phyloP scores from a whole-genome alignment of 2,113 vertebrate species.

The Crotalus helleri region DNA sequence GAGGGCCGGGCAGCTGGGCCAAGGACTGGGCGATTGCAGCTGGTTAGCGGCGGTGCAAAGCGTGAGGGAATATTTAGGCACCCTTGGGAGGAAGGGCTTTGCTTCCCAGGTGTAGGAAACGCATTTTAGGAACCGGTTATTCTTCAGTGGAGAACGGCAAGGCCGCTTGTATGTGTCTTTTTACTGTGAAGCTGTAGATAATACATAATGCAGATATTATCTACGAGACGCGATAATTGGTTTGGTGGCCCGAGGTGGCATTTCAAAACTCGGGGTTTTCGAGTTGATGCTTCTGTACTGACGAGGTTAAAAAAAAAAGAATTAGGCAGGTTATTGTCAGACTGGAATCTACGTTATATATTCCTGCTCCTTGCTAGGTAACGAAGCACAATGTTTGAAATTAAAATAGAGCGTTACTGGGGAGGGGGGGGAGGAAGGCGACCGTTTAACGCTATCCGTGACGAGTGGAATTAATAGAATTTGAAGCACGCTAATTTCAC shows the following conservation, averaged over 20 bases:
- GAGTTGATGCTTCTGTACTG: not conserved
- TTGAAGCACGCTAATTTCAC: not conserved
- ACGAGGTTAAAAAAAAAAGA: not conserved
- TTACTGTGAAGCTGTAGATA: not conserved
- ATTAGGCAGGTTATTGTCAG: too few relatives aligned
- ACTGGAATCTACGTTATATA: not conserved
- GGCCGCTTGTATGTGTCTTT: not conserved
- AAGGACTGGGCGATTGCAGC: not conserved
- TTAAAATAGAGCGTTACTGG: not conserved
- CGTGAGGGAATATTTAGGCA: not conserved
- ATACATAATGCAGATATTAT: not conserved
- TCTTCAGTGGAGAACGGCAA: not conserved
- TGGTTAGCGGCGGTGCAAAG: not conserved
- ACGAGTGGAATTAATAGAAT: not conserved
- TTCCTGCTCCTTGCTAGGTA: not conserved
- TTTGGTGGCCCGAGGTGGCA: not conserved
- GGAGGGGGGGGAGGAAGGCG: too few relatives aligned
- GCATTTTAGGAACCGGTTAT: not conserved
- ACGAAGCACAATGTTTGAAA: not conserved
- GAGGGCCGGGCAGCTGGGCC: not conserved
- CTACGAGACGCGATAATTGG: not conserved
- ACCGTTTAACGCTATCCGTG: not conserved
- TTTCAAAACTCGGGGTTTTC: not conserved
- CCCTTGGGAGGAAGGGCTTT: not conserved
- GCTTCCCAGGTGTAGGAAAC: not conserved